Evolutionary conservation across 1,140 invertebrate genomes (phyloP).

Genomic region (Leguminivora glycinivorella): DNA sequence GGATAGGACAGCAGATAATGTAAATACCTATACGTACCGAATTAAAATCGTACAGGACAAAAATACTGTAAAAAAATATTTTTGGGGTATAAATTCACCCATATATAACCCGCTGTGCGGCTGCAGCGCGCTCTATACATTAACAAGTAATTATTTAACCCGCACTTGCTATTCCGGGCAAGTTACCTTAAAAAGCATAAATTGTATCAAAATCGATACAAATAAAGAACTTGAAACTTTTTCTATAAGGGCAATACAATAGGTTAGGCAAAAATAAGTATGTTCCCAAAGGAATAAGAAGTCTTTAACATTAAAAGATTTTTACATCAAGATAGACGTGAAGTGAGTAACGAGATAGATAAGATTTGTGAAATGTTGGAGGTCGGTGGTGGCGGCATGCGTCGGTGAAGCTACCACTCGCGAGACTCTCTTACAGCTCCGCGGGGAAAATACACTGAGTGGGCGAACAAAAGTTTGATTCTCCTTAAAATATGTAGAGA

Average conservation of each 20-base stretch:
- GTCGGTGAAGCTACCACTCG: neutral
- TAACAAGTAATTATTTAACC: constrained; percentile 18
- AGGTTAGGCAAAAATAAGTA: constrained; percentile 38
- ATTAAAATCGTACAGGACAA: too few relatives aligned
- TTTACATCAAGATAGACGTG: constrained; percentile 44
- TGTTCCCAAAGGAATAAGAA: constrained; percentile 47
- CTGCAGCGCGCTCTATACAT: neutral
- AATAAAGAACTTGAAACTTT: constrained; percentile 6
- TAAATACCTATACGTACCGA: too few relatives aligned
- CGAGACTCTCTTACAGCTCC: constrained; percentile 48
- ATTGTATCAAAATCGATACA: constrained; percentile 25
- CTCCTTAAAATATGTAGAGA: constrained; percentile 79
- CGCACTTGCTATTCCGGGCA: constrained; percentile 16
- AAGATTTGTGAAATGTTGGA: constrained; percentile 49
- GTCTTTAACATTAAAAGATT: constrained; percentile 43
- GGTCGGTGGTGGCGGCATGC: constrained; percentile 14
- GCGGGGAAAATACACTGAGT: constrained; percentile 61
- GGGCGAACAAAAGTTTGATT: constrained; percentile 71
- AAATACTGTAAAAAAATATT: too few relatives aligned
- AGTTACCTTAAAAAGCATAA: constrained; percentile 1
- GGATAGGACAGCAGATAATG: too few relatives aligned
- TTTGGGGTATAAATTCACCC: neutral
- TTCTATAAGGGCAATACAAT: constrained; percentile 24
- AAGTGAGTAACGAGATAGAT: constrained; percentile 54
- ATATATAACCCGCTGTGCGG: constrained; percentile 15